Evolutionary conservation across 2,888 invertebrate species (phyloP).

Genomic region (Agrilus biguttatus): DNA sequence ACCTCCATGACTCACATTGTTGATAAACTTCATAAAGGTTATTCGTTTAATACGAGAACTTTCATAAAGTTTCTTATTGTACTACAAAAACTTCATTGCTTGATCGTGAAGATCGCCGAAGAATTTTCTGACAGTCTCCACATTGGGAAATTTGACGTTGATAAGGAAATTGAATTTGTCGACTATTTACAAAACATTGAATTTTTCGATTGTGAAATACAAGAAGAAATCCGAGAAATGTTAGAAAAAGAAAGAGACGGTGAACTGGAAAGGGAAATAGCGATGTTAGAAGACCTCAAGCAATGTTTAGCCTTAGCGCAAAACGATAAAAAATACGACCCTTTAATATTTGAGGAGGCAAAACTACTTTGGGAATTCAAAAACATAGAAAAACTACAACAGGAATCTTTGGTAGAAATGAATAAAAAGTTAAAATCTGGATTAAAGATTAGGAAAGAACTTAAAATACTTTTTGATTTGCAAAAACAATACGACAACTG

Average conservation of each 20-base stretch:
- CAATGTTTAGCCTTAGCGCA: constrained; percentile 34
- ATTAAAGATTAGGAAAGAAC: constrained; percentile 26
- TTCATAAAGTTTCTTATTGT: no score
- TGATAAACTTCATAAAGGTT: no score
- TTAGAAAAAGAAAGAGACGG: constrained; percentile 34
- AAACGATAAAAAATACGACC: constrained; percentile 31
- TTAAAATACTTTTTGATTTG: constrained; percentile 27
- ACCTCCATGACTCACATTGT: no score
- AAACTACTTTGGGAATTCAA: constrained; percentile 29
- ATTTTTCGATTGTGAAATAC: constrained; percentile 40
- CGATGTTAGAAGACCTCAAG: constrained; percentile 25
- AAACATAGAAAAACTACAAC: constrained; percentile 27
- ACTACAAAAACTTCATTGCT: constrained; percentile 18
- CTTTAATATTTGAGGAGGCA: constrained; percentile 19
- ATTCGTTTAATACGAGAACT: no score
- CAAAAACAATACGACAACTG: constrained; percentile 19
- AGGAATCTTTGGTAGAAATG: constrained; percentile 27
- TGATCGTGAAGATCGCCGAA: constrained; percentile 21
- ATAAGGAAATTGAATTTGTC: constrained; percentile 39
- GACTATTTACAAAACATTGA: constrained; percentile 31
- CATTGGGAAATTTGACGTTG: constrained; percentile 34
- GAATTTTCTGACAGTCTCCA: constrained; percentile 22
- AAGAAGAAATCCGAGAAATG: constrained; percentile 39
- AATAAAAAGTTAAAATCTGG: constrained; percentile 15
- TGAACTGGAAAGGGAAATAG: constrained; percentile 22